Evolutionary conservation across 2,113 vertebrate genomes (phyloP).

Genomic region (Saguinus imperator): DNA sequence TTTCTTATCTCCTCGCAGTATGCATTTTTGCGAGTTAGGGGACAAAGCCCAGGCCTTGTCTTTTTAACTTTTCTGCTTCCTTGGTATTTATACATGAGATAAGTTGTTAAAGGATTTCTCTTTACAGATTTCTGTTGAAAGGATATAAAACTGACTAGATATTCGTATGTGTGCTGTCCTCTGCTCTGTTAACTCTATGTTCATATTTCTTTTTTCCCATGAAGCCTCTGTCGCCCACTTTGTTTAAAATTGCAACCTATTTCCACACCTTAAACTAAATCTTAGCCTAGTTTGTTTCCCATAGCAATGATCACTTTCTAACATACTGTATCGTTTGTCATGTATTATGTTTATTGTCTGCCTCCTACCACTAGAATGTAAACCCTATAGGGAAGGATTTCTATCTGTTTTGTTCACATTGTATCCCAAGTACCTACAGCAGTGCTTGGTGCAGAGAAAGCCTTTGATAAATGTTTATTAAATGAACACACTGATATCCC

Average conservation of each 20-base stretch:
- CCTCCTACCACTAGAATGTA: background rate
- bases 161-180: background rate
- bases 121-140: conserved; percentile 4
- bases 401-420: background rate
- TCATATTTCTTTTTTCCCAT: background rate
- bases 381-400: background rate
- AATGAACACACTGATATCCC: background rate
- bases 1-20: conserved; percentile 3
- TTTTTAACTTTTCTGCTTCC: conserved; percentile 23
- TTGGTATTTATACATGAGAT: conserved; percentile 29
- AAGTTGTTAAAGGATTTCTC: background rate
- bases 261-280: background rate
- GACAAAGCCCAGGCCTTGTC: background rate
- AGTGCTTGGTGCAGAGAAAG: background rate
- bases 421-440: background rate
- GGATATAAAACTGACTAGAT: background rate
- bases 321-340: background rate
- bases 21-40: background rate
- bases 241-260: conserved; percentile 15
- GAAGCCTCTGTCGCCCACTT: background rate
- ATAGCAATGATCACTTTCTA: background rate
- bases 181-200: background rate
- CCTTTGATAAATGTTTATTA: background rate
- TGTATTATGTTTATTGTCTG: background rate
- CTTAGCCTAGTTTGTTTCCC: background rate